Base-by-base conservation (phyloP, 2,888 invertebrate species). In the Dryococelus australis region DNA sequence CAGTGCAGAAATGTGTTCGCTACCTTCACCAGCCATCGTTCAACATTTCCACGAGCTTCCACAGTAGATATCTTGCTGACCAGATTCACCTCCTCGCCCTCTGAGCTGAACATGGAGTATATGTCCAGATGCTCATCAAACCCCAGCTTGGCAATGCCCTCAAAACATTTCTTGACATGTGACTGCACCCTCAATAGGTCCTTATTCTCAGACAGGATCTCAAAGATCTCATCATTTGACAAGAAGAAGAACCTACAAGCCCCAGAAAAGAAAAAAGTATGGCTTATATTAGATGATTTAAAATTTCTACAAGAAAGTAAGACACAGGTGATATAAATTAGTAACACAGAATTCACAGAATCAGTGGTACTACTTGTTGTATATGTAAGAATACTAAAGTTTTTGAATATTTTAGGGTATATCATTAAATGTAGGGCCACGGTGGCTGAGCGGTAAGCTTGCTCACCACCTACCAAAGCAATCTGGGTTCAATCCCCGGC, bases 221-320 rank as follows among this genome's bases (percentile, higher is more conserved):
- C 97, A 90, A 98, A 93, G 95, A 98, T 96, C 92, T 98, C 98
- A 91, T 97, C 97, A 91, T 98, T 98, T 10, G 98, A 98, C 88
- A 98, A 93, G 91, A 98, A 98, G 94, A 98, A 98, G 91, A 98
- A 97, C 91, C 98, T 94, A 92, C 65, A 24, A 86, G 84, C 43
- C 65, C 13, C 13, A 47, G 81, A 20, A 47, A 28, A 26, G 80
- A 47, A 35, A 53, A 24, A 87, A 51, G 13, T 35, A 47, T 6
- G 1, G 20, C 20, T 35, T 12, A 35, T 81, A 6, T 24, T 85
- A 1, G 35, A 35, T 35, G 35, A 35, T 35, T 35, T 35, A 4
- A 35, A 35, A 35, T 35, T 35, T 4, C 88, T 98, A 93, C 91
- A 98, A 98, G 94, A 98, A 98, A 51, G 0, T n/a, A 47, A 35